Percentiles rank a stretch among this genome's conserved stretches.
phyloP scores from a whole-genome alignment of 2,113 vertebrate genomes.

The Pimephales promelas region DNA sequence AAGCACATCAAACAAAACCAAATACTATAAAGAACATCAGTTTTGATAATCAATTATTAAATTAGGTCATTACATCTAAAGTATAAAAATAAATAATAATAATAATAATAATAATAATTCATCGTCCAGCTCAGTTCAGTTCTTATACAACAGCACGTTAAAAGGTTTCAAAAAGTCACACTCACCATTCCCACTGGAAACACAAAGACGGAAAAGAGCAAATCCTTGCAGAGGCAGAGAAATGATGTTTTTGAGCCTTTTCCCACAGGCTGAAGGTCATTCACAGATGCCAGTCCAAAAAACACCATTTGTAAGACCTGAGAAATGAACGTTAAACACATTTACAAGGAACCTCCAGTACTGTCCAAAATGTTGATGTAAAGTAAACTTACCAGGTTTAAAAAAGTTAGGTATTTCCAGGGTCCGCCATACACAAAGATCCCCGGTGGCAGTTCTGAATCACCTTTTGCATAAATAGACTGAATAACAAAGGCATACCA shows the following conservation, averaged over 20 bases:
- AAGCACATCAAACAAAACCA: neutral
- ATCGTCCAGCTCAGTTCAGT: too few species aligned
- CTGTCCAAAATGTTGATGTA: neutral
- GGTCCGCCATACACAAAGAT: constrained; percentile 77
- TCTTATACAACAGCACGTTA: neutral
- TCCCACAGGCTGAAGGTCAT: constrained; percentile 63
- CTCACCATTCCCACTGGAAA: constrained; percentile 78
- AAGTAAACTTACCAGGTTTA: constrained; percentile 72
- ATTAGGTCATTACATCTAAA: too few species aligned
- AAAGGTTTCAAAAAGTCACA: constrained; percentile 15
- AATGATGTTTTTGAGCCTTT: constrained; percentile 25
- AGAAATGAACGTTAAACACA: constrained; percentile 21
- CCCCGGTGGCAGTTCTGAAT: constrained; percentile 68
- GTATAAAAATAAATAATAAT: too few species aligned
- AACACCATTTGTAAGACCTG: constrained; percentile 74
- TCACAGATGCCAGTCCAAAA: constrained; percentile 70
- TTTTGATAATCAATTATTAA: neutral
- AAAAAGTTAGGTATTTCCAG: constrained; percentile 79
- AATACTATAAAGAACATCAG: neutral
- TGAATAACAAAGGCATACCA: constrained; percentile 73
- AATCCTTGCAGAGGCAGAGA: constrained; percentile 66
- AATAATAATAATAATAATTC: too few species aligned
- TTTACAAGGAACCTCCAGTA: neutral
- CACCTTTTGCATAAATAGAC: constrained; percentile 64
- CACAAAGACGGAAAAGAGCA: constrained; percentile 73